Evolutionary conservation across 2,888 invertebrate genomes (phyloP).

Genomic region (Oithona nana): DNA sequence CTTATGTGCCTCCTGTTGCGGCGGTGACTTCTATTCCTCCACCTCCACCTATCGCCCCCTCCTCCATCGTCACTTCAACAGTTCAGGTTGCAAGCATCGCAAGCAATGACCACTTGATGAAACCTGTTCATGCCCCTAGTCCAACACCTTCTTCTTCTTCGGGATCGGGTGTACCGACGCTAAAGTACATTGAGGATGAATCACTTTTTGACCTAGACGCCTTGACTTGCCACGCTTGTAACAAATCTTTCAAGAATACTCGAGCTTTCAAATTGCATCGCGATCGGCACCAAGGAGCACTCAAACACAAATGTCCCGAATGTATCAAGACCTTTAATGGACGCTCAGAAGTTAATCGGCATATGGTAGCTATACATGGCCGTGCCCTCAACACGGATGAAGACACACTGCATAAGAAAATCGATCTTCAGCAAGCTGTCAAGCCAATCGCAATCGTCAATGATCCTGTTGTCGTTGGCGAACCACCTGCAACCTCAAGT

Average conservation of each 20-base stretch:
- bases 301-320: slow-evolving; percentile 17
- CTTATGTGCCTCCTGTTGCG: not conserved
- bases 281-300: slow-evolving; percentile 12
- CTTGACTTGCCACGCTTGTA: slow-evolving; percentile 11
- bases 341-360: slow-evolving; percentile 12
- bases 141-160: not conserved
- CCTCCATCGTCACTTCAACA: too few species aligned
- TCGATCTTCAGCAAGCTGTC: not conserved
- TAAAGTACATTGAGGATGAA: slow-evolving; percentile 11
- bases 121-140: not conserved
- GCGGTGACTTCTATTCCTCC: too few species aligned
- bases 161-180: not conserved
- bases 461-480: too few species aligned
- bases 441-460: too few species aligned
- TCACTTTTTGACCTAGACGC: slow-evolving; percentile 1
- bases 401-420: slow-evolving; percentile 1
- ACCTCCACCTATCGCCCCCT: too few species aligned
- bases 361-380: slow-evolving; percentile 11
- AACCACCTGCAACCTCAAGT: too few species aligned
- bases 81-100: too few species aligned
- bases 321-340: slow-evolving; percentile 12
- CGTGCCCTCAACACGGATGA: slow-evolving; percentile 8
- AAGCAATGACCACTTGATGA: too few species aligned
- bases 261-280: slow-evolving; percentile 6
- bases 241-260: slow-evolving; percentile 16